Evolutionary conservation across 92 coral and sea anemone species (phyloP), one percentile per base, ranked within the genome.

Genomic region (Virgularia gustaviana): DNA sequence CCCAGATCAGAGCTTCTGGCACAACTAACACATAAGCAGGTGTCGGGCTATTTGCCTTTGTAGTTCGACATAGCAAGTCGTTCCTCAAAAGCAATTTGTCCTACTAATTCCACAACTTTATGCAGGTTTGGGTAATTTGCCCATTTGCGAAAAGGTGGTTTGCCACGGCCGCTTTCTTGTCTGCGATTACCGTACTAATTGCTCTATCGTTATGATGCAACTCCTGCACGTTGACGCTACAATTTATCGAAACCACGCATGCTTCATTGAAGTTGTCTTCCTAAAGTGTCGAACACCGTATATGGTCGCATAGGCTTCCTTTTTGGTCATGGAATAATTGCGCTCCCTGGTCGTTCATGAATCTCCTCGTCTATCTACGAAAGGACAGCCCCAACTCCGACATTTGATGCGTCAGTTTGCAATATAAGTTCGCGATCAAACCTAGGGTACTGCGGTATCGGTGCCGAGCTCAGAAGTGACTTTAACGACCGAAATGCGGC

Each of bases 351-450:
- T 13, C 44, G 39, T 23, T 79, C 74, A 1, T 2, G 6, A 23
- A 79, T 70, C 70, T 37, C 23, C 6, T 72, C 61, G 43, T 65
- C 76, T 35, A 47, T 3, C 29, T 43, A 79, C 20, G 84, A 71
- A 30, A 79, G 62, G 2, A 79, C 71, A 2, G 72, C 79, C 0
- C 63, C 79, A 0, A 79, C 29, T 1, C 79, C 84, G 2, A 71
- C 36, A 52, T 79, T 73, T 6, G 72, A 71, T 9, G 79, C 79
- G 33, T 59, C 79, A 0, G 84, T 72, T 63, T 79, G 79, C 47
- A 71, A 47, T 16, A 52, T 33, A 43, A 77, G 66, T 38, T 64
- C 75, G 15, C 76, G 28, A 23, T 65, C 76, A 49, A 64, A 66
- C 15, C 54, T 51, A 51, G 76, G 82, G 16, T 66, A 65, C 9